phyloP scores from a whole-genome alignment of 2,797 vertebrate species.

The Typhlichthys eigenmanni region DNA sequence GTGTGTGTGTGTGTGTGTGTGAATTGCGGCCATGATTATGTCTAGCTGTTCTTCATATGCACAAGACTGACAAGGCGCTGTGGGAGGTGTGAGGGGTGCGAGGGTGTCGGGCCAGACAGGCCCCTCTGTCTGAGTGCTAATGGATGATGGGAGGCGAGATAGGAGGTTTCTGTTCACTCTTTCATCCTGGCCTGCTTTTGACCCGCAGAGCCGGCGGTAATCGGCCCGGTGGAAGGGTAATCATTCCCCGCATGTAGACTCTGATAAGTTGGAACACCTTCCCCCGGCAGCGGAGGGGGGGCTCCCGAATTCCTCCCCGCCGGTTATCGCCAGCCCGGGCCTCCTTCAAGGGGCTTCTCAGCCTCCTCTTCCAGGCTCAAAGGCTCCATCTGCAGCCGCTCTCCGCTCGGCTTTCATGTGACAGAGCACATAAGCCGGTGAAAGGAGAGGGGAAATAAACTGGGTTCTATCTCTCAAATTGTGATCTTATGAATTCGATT shows the following conservation, averaged over 20 bases:
- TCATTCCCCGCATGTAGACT: constrained; percentile 96
- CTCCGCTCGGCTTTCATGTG: constrained; percentile 95
- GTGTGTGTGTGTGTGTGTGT: constrained; percentile 35
- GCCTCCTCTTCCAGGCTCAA: constrained; percentile 82
- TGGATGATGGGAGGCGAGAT: constrained; percentile 91
- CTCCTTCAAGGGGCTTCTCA: constrained; percentile 90
- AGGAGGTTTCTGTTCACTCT: constrained; percentile 90
- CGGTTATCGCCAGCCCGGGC: constrained; percentile 85
- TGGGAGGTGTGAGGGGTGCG: constrained; percentile 46
- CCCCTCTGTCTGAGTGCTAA: constrained; percentile 86
- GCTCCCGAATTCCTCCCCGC: constrained; percentile 81
- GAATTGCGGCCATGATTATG: constrained; percentile 58
- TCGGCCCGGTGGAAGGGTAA: constrained; percentile 94
- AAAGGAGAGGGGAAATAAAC: constrained; percentile 82
- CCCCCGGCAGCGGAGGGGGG: constrained; percentile 82
- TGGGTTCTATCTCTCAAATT: constrained; percentile 90
- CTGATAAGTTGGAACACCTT: constrained; percentile 98
- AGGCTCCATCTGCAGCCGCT: constrained; percentile 89
- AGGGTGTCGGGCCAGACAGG: constrained; percentile 51
- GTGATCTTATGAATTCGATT: constrained; percentile 96
- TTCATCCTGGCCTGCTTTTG: constrained; percentile 94
- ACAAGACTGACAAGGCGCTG: constrained; percentile 81
- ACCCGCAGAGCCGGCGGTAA: constrained; percentile 90
- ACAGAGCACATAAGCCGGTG: constrained; percentile 92
- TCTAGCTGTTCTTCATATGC: constrained; percentile 69